Base-by-base conservation (phyloP, 2,113 vertebrate genomes). In the Glaucomys volans region DNA sequence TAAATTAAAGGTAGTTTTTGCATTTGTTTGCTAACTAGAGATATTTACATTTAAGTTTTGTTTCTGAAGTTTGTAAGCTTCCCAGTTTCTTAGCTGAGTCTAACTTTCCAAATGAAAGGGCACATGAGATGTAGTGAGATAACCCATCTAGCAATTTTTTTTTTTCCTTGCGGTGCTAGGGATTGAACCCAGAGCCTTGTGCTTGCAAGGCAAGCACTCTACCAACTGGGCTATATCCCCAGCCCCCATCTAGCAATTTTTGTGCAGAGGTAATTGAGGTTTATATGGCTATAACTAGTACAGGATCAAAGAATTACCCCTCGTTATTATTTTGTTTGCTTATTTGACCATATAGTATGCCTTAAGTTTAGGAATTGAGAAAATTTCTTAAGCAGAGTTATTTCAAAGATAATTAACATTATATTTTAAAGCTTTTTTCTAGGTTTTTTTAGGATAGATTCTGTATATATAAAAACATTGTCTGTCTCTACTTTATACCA, bases 361-460 rank as follows among this genome's bases (percentile, higher is more conserved):
- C 86, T 96, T 87, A 77, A n/a, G n/a, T 90, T 94, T 92, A 85
- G 62, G 64, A 40, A 62, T 32, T 96, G 24, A 37, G 37, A 57
- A 94, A 40, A 77, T 94, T 93, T 93, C 54, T 75, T 85, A 85
- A 95, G 37, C 57, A 77, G n/a, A 94, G 32, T 90, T 92, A 85
- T 82, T 97, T 94, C 30, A 75, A 40, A 95, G 30, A 87, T 30
- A 90, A 47, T 42, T 69, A 88, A 32, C 0, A 28, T 86, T 82
- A 52, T 32, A 59, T 64, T 94, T 90, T 72, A 71, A 79, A 86
- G 88, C 24, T 75, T 80, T 80, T 35, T 69, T 93, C 22, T 81
- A 44, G 66, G 12, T 85, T 94, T 69, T 69, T 91, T 82, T 71
- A 90, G 52, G 28, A 11, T 69, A 50, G 67, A 69, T 77, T 90